Percentiles rank a stretch among this genome's conserved stretches.
These are phyloP conservation scores for Pseudoatta argentina DNA, from an alignment of 1,140 invertebrate genomes.

Conservation along the genomic window DNA sequence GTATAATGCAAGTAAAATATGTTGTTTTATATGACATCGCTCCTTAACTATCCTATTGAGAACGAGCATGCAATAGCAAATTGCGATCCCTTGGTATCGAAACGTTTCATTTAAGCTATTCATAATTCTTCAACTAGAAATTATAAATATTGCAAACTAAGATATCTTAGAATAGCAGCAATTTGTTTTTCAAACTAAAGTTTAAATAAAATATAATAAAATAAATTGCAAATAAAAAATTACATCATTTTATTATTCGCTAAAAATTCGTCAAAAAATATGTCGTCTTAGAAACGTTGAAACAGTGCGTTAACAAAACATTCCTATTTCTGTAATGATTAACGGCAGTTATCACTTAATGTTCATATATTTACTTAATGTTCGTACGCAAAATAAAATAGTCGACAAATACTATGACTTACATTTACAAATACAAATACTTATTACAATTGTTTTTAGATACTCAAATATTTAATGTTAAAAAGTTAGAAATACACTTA, in stretches of 20 bases:
- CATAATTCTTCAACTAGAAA: background rate
- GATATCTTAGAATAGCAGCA: background rate
- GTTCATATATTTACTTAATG: background rate
- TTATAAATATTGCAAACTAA: background rate
- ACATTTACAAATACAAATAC: too few relatives aligned
- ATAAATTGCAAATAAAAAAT: background rate
- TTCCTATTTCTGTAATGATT: background rate
- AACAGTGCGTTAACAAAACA: background rate
- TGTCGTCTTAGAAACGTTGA: background rate
- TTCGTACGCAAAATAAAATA: background rate
- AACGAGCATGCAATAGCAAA: background rate
- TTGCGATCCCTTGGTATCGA: background rate
- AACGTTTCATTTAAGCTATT: slow-evolving; percentile 6
- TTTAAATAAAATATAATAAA: background rate
- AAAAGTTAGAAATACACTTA: background rate
- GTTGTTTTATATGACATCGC: background rate
- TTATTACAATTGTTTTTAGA: background rate
- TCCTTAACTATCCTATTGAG: slow-evolving; percentile 16
- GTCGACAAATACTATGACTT: background rate
- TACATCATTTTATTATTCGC: background rate
- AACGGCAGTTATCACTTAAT: background rate
- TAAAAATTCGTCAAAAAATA: background rate
- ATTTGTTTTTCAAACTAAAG: background rate
- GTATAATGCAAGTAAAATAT: background rate
- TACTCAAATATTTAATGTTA: background rate